Percentiles rank a stretch among this genome's conserved stretches.
Evolutionary conservation across 1,140 invertebrate species (phyloP).

Genomic region (Zeugodacus cucurbitae): DNA sequence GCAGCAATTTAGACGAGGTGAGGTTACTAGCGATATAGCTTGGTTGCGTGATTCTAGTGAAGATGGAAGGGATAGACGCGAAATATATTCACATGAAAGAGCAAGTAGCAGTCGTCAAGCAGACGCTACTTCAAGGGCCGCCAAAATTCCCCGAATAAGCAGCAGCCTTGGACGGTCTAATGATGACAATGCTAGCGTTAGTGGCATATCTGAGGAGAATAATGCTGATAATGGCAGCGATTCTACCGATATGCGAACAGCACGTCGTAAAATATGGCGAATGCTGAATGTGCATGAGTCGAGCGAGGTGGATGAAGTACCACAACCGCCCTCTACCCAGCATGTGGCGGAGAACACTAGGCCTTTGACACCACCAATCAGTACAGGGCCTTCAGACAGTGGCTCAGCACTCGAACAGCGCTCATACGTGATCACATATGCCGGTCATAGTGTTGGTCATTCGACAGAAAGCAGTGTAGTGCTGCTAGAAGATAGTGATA

Average conservation of each 20-base stretch:
- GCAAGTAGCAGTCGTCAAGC: not conserved
- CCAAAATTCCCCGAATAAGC: not conserved
- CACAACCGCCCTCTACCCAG: not conserved
- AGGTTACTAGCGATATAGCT: not conserved
- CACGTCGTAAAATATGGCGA: conserved; percentile 22
- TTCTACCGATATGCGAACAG: not conserved
- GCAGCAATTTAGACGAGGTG: not conserved
- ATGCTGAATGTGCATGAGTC: conserved; percentile 34
- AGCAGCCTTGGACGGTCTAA: not conserved
- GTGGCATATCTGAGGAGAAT: not conserved
- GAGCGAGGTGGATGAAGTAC: conserved; percentile 27
- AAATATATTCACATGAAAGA: not conserved
- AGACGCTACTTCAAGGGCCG: not conserved
- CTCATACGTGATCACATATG: conserved; percentile 57
- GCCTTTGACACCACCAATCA: not conserved
- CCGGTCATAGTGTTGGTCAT: conserved; percentile 47
- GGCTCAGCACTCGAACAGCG: conserved; percentile 44
- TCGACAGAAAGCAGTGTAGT: conserved; percentile 31
- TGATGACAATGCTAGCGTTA: not conserved
- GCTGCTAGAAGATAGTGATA: not conserved
- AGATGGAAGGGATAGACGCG: not conserved
- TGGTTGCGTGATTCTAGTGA: not conserved
- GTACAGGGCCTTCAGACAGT: conserved; percentile 1
- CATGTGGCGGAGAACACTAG: not conserved
- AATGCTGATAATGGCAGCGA: not conserved